Evolutionary conservation across 2,888 invertebrate genomes (phyloP), one percentile per base, ranked within the genome.

Genomic region (Chirona hameri): DNA sequence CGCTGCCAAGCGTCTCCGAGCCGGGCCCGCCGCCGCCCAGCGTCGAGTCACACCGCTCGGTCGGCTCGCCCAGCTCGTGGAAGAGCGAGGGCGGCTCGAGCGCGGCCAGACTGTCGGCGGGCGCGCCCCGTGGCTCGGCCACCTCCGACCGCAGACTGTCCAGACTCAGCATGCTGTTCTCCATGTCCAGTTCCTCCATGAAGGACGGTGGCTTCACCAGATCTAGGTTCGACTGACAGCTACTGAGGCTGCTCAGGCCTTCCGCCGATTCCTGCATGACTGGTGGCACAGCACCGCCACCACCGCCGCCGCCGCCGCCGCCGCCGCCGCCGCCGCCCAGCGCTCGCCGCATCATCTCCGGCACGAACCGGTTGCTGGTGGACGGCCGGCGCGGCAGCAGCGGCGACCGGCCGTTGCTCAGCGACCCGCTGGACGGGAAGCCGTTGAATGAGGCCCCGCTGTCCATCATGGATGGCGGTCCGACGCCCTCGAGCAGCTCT

Each of bases 121-220:
- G n/a, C 3, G 27, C 18, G 27, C 3, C 27, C 12, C 48, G 52
- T 12, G 79, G 46, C 29, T 84, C 94, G 0, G 91, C 93, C 7
- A 93, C 91, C 88, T 95, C 95, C 0, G 93, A 95, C 48, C 93
- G 93, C 83, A 95, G 93, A 87, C 95, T 95, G 0, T 93, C 93
- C 0, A 95, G 93, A 83, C 95, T 95, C 24, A 93, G 89, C 92
- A 95, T 94, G 85, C 95, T 95, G 84, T 92, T 92, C 85, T 93
- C 93, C 91, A 94, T 91, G 81, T 96, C 95, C 1, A 91, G 86
- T 85, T 87, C 86, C 83, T 94, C 94, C 92, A 95, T 93, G 84
- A 93, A 91, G 0, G 95, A 94, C 0, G 96, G 95, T 5, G 95
- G 95, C 87, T 94, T 94, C 5, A 95, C 91, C 84, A 93, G 93